Evolutionary conservation across 2,888 invertebrate species (phyloP), one percentile per base, ranked within the genome.

Genomic region (Chloromyia formosa): DNA sequence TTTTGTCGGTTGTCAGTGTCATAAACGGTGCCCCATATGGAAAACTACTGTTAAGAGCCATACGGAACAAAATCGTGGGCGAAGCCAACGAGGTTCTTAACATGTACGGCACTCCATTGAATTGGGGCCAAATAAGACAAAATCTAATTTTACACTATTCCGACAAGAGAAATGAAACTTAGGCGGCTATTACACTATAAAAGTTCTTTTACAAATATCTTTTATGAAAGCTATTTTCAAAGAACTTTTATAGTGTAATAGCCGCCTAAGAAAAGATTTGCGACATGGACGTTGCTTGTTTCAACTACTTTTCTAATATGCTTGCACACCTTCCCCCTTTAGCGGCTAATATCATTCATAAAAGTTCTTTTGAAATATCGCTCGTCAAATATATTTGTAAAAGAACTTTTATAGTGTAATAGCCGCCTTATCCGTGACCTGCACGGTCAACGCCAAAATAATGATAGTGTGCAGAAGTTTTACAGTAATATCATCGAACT

Each of bases 361-460:
- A n/a, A n/a, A n/a, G n/a, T n/a, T n/a, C n/a, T n/a, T n/a, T n/a
- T n/a, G n/a, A n/a, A n/a, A n/a, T n/a, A n/a, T n/a, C n/a, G n/a
- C n/a, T n/a, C n/a, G n/a, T n/a, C n/a, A n/a, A n/a, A n/a, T n/a
- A n/a, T n/a, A n/a, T n/a, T n/a, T n/a, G n/a, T n/a, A n/a, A n/a
- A n/a, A n/a, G n/a, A n/a, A n/a, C n/a, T n/a, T n/a, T n/a, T n/a
- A n/a, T n/a, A n/a, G n/a, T n/a, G n/a, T n/a, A n/a, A n/a, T n/a
- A n/a, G n/a, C n/a, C n/a, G 56, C 14, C 54, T 74, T 62, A 66
- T 76, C 64, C 40, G 40, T 62, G 71, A 76, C 54, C 23, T 74
- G 1, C 69, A 69, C 35, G 35, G 56, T 53, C 35, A 16, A 27
- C 23, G 54, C 5, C 69, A 69, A 35, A 18, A 35, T 16, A 69